Percentiles rank a stretch among this genome's conserved stretches.
Conservation (phyloP, 2,113 vertebrate species). For the Himantopus leucocephalus region DNA sequence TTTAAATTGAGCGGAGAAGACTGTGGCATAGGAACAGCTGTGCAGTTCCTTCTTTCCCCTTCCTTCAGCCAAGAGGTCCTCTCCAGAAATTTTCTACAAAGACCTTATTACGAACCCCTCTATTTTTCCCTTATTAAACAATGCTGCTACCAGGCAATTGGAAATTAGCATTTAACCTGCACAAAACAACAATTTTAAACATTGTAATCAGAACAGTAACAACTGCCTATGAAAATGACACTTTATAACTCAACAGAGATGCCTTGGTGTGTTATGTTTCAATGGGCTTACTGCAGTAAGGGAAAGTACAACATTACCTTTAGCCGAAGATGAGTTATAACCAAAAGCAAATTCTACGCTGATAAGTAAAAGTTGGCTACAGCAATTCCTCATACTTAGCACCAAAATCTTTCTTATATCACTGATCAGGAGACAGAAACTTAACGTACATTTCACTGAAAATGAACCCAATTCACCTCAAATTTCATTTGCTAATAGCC, state of each 20-base stretch:
- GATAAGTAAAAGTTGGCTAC: background rate
- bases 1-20: background rate
- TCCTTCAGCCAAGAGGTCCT: background rate
- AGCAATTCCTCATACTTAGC: background rate
- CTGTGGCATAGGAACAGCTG: rapidly evolving
- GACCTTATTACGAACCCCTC: background rate
- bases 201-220: background rate
- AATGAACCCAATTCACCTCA: background rate
- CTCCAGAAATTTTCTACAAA: background rate
- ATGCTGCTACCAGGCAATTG: rapidly evolving
- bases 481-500: background rate
- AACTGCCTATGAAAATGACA: background rate
- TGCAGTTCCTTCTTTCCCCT: background rate
- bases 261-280: background rate
- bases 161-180: background rate
- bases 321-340: background rate
- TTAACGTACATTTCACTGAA: background rate
- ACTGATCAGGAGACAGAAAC: background rate
- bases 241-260: background rate
- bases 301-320: background rate
- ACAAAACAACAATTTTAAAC: background rate
- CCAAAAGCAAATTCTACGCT: background rate
- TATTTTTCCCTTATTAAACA: background rate
- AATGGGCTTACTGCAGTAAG: background rate
- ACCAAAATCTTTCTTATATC: background rate